Conservation (phyloP, 1,140 invertebrate genomes). For the Caerostris darwini region DNA sequence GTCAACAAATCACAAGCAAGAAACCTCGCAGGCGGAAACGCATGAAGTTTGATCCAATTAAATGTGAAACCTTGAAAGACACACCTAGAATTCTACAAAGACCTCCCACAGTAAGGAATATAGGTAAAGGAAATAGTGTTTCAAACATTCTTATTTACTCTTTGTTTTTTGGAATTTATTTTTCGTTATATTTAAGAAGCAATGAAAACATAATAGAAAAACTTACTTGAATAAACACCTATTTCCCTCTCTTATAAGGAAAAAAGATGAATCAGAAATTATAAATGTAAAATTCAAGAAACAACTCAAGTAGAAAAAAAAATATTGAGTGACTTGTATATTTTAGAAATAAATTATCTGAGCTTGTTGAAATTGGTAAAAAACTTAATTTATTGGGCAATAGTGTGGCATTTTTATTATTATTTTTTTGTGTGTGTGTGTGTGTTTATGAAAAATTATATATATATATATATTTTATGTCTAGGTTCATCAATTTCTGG, state of each 20-base stretch:
- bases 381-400: too few species aligned
- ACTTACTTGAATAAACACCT: too few species aligned
- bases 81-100: constrained; percentile 72
- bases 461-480: background rate
- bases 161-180: background rate
- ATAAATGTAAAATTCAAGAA: too few species aligned
- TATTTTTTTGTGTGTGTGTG: too few species aligned
- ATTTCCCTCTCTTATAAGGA: too few species aligned
- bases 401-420: too few species aligned
- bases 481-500: constrained; percentile 72
- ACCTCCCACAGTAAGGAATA: constrained; percentile 67
- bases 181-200: background rate
- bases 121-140: constrained; percentile 34
- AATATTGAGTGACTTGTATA: too few species aligned
- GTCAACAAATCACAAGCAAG: constrained; percentile 68
- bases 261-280: too few species aligned
- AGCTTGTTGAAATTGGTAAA: too few species aligned
- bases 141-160: background rate
- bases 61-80: constrained; percentile 73
- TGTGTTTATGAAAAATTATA: background rate
- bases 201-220: too few species aligned
- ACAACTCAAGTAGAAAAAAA: too few species aligned
- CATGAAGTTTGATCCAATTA: constrained; percentile 75
- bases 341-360: too few species aligned
- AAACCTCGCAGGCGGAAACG: constrained; percentile 72